phyloP scores from a whole-genome alignment of 92 coral and sea anemone genomes.

The Porites lobata region DNA sequence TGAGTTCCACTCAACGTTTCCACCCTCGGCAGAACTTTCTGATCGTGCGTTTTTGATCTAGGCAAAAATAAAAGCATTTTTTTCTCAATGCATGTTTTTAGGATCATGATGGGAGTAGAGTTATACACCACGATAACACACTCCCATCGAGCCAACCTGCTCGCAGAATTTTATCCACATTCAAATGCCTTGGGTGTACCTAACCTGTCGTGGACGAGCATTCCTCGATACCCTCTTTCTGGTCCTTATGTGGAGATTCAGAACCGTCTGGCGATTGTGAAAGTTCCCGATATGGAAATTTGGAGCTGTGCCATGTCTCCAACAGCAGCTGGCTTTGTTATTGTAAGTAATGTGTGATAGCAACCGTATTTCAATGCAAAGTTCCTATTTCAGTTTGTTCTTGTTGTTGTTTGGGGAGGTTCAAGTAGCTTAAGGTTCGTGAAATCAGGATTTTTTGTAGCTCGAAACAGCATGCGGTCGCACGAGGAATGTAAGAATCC shows the following conservation, averaged over 20 bases:
- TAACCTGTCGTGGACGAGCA: neutral
- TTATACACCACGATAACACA: neutral
- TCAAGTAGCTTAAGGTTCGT: too few species aligned
- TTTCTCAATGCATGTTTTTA: neutral
- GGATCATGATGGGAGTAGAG: neutral
- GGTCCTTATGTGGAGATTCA: conserved; percentile 8
- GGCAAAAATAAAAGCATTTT: neutral
- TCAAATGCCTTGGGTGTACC: neutral
- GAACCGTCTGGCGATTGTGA: neutral
- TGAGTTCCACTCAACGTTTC: neutral
- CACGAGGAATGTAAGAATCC: too few species aligned
- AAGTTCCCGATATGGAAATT: neutral
- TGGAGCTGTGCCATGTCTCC: conserved; percentile 20
- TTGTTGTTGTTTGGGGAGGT: too few species aligned
- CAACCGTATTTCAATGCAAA: too few species aligned
- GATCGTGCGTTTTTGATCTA: neutral
- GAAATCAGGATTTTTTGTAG: too few species aligned
- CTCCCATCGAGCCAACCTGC: neutral
- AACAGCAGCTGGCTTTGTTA: neutral
- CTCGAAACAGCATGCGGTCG: too few species aligned
- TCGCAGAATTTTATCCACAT: neutral
- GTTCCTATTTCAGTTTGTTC: too few species aligned
- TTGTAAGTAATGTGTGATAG: conserved; percentile 1
- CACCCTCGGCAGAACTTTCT: neutral
- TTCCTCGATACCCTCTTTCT: neutral